Evolutionary conservation across 2,888 invertebrate genomes (phyloP).

Genomic region (Drosophila setosimentum): DNA sequence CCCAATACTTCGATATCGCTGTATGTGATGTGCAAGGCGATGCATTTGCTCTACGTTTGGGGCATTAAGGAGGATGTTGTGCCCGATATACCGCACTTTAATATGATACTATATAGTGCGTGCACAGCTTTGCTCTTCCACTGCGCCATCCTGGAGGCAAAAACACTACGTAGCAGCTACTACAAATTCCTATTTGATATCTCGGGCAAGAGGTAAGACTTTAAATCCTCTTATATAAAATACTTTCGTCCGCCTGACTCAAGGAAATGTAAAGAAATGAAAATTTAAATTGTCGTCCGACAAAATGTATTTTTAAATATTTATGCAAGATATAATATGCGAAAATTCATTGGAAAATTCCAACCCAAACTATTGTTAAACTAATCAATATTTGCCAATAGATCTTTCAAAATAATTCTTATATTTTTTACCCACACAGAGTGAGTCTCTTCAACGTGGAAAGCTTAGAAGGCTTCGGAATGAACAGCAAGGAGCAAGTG

Average conservation of each 20-base stretch:
- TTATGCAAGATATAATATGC: neutral
- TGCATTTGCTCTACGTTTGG: slow-evolving; percentile 90
- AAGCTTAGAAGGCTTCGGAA: slow-evolving; percentile 52
- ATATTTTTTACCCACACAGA: slow-evolving; percentile 20
- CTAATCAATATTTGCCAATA: neutral
- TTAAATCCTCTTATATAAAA: neutral
- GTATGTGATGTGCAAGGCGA: slow-evolving; percentile 92
- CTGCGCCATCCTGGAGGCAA: slow-evolving; percentile 91
- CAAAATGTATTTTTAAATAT: neutral
- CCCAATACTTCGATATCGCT: slow-evolving; percentile 91
- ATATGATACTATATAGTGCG: slow-evolving; percentile 88
- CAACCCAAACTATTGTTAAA: neutral
- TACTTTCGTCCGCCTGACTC: neutral
- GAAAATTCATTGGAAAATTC: neutral
- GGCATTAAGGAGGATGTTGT: slow-evolving; percentile 88
- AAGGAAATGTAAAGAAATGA: too few species aligned
- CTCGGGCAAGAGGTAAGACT: slow-evolving; percentile 88
- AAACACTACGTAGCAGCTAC: slow-evolving; percentile 91
- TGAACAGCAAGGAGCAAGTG: slow-evolving; percentile 49
- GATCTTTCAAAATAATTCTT: neutral
- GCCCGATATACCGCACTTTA: slow-evolving; percentile 89
- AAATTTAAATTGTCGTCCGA: neutral
- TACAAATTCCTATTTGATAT: slow-evolving; percentile 91
- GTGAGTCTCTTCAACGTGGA: slow-evolving; percentile 53
- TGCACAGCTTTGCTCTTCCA: slow-evolving; percentile 91